phyloP scores from a whole-genome alignment of 2,113 vertebrate genomes.

The Regulus satrapa region DNA sequence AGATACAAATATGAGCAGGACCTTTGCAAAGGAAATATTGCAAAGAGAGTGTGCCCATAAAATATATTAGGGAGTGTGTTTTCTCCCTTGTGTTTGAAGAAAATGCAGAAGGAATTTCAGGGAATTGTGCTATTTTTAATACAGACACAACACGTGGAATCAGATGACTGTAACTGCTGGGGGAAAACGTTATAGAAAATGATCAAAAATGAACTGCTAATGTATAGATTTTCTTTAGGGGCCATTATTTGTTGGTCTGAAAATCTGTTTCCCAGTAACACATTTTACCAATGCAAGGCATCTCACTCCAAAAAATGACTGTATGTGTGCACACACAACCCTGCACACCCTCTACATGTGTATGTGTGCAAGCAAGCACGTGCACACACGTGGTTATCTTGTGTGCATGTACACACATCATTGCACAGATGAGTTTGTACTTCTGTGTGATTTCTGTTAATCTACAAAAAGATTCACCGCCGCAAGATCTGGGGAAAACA shows the following conservation, averaged over 20 bases:
- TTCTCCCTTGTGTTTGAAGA: conserved; percentile 59
- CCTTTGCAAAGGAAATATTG: conserved; percentile 82
- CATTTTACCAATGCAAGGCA: neutral
- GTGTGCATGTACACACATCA: no score
- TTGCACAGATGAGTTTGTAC: neutral
- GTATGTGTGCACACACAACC: neutral
- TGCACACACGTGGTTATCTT: neutral
- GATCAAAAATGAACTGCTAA: neutral
- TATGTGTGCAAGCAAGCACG: fast-evolving
- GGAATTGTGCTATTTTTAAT: conserved; percentile 57
- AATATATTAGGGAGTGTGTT: conserved; percentile 72
- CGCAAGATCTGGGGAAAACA: neutral
- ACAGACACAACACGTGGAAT: conserved; percentile 38
- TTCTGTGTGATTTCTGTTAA: neutral
- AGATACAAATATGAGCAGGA: conserved; percentile 87
- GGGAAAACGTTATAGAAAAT: neutral
- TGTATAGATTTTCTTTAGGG: neutral
- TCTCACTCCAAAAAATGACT: neutral
- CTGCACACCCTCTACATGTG: neutral
- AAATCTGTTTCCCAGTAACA: neutral
- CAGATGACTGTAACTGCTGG: neutral
- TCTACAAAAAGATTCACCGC: neutral
- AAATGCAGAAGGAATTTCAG: conserved; percentile 61
- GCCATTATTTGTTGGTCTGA: neutral
- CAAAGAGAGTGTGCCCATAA: conserved; percentile 70